Base-by-base conservation (phyloP, 2,888 invertebrate genomes). In the Tuta absoluta region DNA sequence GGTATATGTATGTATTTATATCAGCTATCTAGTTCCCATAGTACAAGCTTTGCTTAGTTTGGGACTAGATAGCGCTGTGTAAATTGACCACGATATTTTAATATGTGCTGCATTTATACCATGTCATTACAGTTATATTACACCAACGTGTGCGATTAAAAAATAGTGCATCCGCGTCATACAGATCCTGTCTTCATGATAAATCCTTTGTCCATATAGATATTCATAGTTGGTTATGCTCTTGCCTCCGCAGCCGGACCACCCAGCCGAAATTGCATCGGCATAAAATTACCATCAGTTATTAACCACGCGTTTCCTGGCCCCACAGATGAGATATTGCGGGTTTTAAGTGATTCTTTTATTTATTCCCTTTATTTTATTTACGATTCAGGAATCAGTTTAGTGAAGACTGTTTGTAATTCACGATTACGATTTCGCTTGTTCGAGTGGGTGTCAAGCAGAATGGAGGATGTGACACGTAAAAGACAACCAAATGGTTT, bases 261-360 rank as follows among this genome's bases (percentile, higher is more conserved):
- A 79, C 81, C 82, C 82, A 78, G 64, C 66, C 69, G 64, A 78
- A 74, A 78, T 74, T 69, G 74, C 72, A 68, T 72, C 62, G 71
- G 82, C 82, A 85, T 85, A 83, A 84, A 82, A 83, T 83, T 78
- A 79, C 75, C 80, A 84, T 84, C 81, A 76, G 75, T 84, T 80
- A 80, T 76, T 77, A 74, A 77, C 68, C 70, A 72, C 73, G 66
- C 72, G 68, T 73, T 69, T 73, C 71, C 66, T 71, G 65, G 67
- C 60, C 45, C 49, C 51, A 28, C 61, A 69, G 68, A 76, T 79
- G 72, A 76, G 74, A 72, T 75, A 68, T 69, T 72, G 67, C 68
- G 73, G 68, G 69, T 71, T 70, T 70, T 68, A 62, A 72, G 66
- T 72, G 69, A 70, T 68, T 69, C 68, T 67, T 67, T 69, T 68